These are phyloP conservation scores for Spea hammondii DNA, from an alignment of 2,797 vertebrate species.

Conservation along the genomic window DNA sequence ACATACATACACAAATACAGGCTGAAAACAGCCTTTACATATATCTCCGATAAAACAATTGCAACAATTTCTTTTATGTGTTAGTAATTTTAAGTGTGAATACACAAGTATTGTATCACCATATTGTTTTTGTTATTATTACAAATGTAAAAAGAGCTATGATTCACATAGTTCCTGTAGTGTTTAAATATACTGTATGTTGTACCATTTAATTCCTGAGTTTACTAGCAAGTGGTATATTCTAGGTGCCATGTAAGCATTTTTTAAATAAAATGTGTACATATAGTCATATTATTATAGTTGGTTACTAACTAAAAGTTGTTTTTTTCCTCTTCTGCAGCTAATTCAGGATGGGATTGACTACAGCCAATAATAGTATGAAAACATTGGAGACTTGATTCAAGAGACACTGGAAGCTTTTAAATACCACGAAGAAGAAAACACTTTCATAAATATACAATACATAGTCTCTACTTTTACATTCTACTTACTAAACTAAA, in stretches of 20 bases:
- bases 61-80: not conserved
- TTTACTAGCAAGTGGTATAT: too few species aligned
- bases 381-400: slow-evolving; percentile 88
- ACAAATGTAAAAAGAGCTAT: too few species aligned
- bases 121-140: too few species aligned
- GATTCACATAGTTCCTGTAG: too few species aligned
- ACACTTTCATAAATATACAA: slow-evolving; percentile 77
- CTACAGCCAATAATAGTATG: slow-evolving; percentile 85
- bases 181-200: too few species aligned
- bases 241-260: too few species aligned
- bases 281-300: not conserved
- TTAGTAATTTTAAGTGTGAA: not conserved
- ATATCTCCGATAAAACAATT: too few species aligned
- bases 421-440: slow-evolving; percentile 80
- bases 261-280: not conserved
- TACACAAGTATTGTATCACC: not conserved
- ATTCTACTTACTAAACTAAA: slow-evolving; percentile 70
- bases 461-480: slow-evolving; percentile 77
- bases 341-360: slow-evolving; percentile 85
- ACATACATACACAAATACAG: too few species aligned
- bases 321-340: slow-evolving; percentile 63
- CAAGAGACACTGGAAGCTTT: slow-evolving; percentile 87
- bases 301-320: not conserved
- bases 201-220: too few species aligned
- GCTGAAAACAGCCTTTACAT: too few species aligned